Percentiles rank a stretch among this genome's conserved stretches.
These are phyloP conservation scores for Erannis defoliaria DNA, from an alignment of 2,888 invertebrate species.

Conservation along the genomic window DNA sequence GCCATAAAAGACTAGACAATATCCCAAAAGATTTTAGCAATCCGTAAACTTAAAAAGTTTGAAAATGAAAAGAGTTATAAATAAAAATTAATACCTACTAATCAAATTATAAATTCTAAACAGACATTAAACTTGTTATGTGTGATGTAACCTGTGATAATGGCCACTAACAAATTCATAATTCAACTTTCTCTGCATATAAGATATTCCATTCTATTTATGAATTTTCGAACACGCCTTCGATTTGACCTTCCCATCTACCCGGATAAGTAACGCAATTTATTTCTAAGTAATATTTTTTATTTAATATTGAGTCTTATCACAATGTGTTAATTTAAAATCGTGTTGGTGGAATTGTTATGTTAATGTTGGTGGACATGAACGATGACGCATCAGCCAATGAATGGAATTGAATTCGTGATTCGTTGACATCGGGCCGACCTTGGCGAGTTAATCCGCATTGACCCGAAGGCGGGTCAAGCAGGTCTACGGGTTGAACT, in stretches of 20 bases:
- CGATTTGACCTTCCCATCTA: conserved; percentile 30
- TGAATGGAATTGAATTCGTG: conserved; percentile 55
- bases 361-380: conserved; percentile 25
- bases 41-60: not conserved
- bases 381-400: conserved; percentile 52
- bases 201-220: conserved; percentile 35
- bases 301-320: conserved; percentile 20
- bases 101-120: conserved; percentile 44
- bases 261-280: conserved; percentile 28
- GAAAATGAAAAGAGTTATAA: conserved; percentile 21
- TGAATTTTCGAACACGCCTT: conserved; percentile 35
- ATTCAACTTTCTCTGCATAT: conserved; percentile 42
- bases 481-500: conserved; percentile 50
- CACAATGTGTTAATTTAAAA: conserved; percentile 27
- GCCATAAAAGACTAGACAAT: not conserved
- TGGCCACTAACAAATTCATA: conserved; percentile 36
- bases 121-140: conserved; percentile 34
- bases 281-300: conserved; percentile 19
- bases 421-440: conserved; percentile 59
- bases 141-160: conserved; percentile 42
- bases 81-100: conserved; percentile 23
- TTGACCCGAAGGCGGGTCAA: conserved; percentile 58
- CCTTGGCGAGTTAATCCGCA: conserved; percentile 60
- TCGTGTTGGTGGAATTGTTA: conserved; percentile 31
- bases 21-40: not conserved